These are phyloP conservation scores for Morone saxatilis DNA, from an alignment of 2,113 vertebrate genomes.

Conservation along the genomic window DNA sequence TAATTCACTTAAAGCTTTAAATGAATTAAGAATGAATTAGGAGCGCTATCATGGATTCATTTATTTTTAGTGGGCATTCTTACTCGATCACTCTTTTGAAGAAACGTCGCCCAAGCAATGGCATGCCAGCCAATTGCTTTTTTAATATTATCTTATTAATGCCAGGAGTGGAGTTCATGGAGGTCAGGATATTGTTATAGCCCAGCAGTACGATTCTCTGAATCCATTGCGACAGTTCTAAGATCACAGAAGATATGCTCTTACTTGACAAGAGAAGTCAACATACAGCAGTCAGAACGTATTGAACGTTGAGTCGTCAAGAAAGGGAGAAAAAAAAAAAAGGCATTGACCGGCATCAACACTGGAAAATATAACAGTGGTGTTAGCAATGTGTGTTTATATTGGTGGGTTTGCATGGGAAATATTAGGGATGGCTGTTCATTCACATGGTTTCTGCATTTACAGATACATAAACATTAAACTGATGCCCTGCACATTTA, in stretches of 20 bases:
- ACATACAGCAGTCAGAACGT: neutral
- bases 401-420: neutral
- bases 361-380: neutral
- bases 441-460: neutral
- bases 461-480: neutral
- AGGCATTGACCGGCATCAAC: rapidly evolving
- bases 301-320: neutral
- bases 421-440: neutral
- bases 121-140: neutral
- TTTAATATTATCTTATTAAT: conserved; percentile 2
- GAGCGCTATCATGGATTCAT: neutral
- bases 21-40: neutral
- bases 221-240: neutral
- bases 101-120: neutral
- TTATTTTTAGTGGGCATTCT: neutral
- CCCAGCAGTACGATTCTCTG: neutral
- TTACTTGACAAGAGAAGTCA: neutral
- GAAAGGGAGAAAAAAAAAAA: neutral
- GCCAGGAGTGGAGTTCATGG: neutral
- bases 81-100: neutral
- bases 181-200: neutral
- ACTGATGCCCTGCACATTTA: neutral
- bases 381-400: neutral
- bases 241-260: conserved; percentile 1
- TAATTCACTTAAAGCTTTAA: too few species aligned